Conservation (phyloP, 2,113 vertebrate genomes). For the Corythaeola cristata region DNA sequence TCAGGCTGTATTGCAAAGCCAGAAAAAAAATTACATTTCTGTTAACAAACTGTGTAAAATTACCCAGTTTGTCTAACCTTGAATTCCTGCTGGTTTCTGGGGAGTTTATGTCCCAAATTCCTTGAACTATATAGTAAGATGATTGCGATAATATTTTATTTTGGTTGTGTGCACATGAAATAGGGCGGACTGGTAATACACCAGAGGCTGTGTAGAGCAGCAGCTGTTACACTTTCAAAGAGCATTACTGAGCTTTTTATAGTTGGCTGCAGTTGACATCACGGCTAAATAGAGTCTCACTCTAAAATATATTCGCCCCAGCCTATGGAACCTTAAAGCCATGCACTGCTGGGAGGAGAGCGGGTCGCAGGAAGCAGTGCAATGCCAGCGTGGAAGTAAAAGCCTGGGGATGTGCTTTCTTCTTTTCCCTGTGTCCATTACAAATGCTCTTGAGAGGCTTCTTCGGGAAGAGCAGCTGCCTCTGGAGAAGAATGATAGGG, state of each 20-base stretch:
- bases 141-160: conserved; percentile 28
- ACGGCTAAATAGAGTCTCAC: neutral
- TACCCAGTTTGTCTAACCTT: conserved; percentile 17
- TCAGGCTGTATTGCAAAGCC: neutral
- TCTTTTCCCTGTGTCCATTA: neutral
- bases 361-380: neutral
- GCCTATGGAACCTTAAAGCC: conserved; percentile 1
- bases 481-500: neutral
- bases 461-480: neutral
- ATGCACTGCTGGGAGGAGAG: neutral
- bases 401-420: neutral
- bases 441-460: neutral
- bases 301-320: conserved; percentile 19
- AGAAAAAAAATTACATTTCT: neutral
- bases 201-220: conserved; percentile 5
- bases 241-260: conserved; percentile 60
- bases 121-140: conserved; percentile 28
- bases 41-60: neutral
- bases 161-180: conserved; percentile 32
- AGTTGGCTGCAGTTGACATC: conserved; percentile 59
- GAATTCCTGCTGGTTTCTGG: neutral
- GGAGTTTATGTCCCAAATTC: conserved; percentile 21
- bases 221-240: conserved; percentile 62
- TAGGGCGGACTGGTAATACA: conserved; percentile 28
- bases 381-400: neutral